phyloP scores from a whole-genome alignment of 2,888 invertebrate genomes.

The Troilus luridus region DNA sequence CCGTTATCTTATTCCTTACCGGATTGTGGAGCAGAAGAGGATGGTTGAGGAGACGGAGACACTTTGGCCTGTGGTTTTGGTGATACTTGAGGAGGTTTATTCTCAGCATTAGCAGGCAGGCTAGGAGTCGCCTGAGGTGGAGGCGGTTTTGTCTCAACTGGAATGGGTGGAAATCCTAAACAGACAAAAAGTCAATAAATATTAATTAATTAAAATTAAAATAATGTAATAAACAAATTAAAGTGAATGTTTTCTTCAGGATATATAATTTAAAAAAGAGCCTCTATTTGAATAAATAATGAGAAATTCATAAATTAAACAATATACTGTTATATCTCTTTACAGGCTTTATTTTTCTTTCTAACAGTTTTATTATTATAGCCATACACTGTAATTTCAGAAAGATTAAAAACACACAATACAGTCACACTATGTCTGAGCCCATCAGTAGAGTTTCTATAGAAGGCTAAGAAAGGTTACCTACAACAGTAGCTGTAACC shows the following conservation, averaged over 20 bases:
- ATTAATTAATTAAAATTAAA: neutral
- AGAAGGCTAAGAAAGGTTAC: no score
- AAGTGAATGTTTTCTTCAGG: neutral
- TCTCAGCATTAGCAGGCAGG: conserved; percentile 29
- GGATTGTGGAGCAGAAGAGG: conserved; percentile 3
- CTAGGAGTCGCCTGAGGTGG: conserved; percentile 61
- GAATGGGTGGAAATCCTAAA: conserved; percentile 72
- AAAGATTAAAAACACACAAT: no score
- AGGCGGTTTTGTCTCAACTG: conserved; percentile 68
- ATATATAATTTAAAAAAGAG: neutral
- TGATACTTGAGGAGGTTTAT: conserved; percentile 53
- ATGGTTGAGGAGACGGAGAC: conserved; percentile 51
- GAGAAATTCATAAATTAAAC: neutral
- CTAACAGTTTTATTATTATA: no score
- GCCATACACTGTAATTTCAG: no score
- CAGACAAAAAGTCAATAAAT: neutral
- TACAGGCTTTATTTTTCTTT: no score
- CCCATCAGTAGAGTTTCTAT: no score
- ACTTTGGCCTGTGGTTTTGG: conserved; percentile 53
- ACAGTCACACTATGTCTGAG: no score
- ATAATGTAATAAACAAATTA: neutral
- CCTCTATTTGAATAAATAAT: neutral
- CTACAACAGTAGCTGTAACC: no score
- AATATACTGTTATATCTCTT: neutral
- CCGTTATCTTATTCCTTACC: neutral